Evolutionary conservation across 1,140 invertebrate genomes (phyloP).

Genomic region (Polypedilum vanderplanki): DNA sequence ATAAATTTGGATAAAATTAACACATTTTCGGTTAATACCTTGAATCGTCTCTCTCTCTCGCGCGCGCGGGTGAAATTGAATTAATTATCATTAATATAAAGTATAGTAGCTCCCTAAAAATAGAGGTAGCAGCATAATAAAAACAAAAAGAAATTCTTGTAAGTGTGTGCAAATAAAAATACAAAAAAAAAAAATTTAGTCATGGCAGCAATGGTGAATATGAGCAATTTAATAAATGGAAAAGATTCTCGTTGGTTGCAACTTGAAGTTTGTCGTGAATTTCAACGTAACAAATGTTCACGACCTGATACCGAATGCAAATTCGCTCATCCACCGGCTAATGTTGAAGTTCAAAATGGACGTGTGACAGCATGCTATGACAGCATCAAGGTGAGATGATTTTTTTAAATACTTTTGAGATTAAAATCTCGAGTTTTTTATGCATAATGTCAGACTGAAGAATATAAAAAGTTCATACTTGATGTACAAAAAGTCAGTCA

Average conservation of each 20-base stretch:
- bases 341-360: constrained; percentile 99
- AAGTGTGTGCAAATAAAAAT: neutral
- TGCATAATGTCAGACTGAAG: too few species aligned
- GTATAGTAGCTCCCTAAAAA: neutral
- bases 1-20: constrained; percentile 29
- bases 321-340: constrained; percentile 98
- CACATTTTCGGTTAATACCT: constrained; percentile 26
- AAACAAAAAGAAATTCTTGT: neutral
- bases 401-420: neutral
- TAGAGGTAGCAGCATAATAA: neutral
- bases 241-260: constrained; percentile 99
- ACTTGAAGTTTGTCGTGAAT: constrained; percentile 98
- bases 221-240: constrained; percentile 92
- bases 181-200: neutral
- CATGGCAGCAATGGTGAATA: constrained; percentile 92
- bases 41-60: neutral
- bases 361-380: constrained; percentile 99
- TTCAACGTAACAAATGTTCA: constrained; percentile 98
- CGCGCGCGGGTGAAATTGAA: constrained; percentile 19
- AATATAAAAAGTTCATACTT: too few species aligned
- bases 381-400: constrained; percentile 93
- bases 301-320: constrained; percentile 98
- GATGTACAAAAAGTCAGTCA: too few species aligned
- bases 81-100: constrained; percentile 11
- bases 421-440: too few species aligned